Evolutionary conservation across 2,113 vertebrate genomes (phyloP).

Genomic region (Tricholaema leucomelas): DNA sequence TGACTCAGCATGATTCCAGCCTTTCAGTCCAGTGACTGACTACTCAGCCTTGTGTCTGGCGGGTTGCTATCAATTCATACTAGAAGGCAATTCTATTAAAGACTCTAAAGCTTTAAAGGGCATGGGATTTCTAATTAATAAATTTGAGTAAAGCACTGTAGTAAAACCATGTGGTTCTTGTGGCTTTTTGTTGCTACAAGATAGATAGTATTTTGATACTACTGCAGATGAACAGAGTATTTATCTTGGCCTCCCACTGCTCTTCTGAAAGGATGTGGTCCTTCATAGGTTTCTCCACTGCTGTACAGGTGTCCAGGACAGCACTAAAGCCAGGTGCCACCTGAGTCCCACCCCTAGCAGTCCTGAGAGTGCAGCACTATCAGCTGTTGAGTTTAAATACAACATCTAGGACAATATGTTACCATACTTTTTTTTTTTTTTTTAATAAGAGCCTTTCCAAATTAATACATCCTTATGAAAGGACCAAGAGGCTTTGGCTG

Average conservation of each 20-base stretch:
- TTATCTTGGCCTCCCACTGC: background rate
- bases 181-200: background rate
- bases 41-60: background rate
- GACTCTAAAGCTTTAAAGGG: background rate
- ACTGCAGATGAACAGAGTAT: background rate
- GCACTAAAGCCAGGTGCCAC: background rate
- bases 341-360: background rate
- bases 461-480: background rate
- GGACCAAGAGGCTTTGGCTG: background rate
- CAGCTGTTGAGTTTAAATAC: background rate
- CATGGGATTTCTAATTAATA: background rate
- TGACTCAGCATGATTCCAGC: background rate
- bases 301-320: background rate
- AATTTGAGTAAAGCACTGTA: background rate
- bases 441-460: background rate
- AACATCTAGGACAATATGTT: background rate
- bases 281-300: background rate
- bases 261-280: rapidly evolving
- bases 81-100: background rate
- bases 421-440: background rate
- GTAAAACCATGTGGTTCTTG: background rate
- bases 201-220: background rate
- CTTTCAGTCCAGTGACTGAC: background rate
- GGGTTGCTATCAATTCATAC: background rate
- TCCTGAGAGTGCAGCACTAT: background rate